A percentile compares a stretch with the other conserved stretches of the same genome.
phyloP scores from a whole-genome alignment of 2,797 vertebrate genomes.

The Rhincodon typus region DNA sequence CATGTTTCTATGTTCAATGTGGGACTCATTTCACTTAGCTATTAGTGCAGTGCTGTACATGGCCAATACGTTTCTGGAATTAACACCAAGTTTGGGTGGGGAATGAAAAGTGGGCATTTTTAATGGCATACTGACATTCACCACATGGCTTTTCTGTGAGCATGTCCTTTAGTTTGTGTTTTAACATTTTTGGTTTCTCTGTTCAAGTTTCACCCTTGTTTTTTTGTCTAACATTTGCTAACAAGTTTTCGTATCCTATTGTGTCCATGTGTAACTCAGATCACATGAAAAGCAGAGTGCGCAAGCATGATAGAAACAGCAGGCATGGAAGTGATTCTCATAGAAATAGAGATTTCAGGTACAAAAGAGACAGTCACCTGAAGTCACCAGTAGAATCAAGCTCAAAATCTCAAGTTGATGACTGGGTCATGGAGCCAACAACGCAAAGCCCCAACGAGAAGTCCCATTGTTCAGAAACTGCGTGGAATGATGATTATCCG shows the following conservation, averaged over 20 bases:
- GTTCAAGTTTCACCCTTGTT: not conserved
- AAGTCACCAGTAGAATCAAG: not conserved
- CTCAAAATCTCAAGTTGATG: not conserved
- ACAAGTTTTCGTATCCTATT: constrained; percentile 55
- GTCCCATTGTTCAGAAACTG: not conserved
- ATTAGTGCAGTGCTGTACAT: not conserved
- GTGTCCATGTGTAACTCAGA: constrained; percentile 52
- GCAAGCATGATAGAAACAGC: constrained; percentile 56
- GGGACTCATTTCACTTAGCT: not conserved
- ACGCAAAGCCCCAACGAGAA: not conserved
- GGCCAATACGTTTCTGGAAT: not conserved
- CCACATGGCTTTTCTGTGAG: not conserved
- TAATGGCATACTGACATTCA: not conserved
- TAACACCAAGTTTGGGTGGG: not conserved
- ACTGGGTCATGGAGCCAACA: not conserved
- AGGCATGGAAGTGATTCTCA: not conserved
- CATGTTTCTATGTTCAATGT: not conserved
- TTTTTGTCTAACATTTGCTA: constrained; percentile 49
- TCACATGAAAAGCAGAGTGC: constrained; percentile 56
- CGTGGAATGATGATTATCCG: not conserved
- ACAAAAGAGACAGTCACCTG: not conserved
- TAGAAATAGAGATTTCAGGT: not conserved
- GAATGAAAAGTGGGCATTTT: not conserved
- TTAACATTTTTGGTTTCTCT: not conserved
- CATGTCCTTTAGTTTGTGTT: not conserved